Percentiles rank a stretch among this genome's conserved stretches.
Evolutionary conservation across 1,140 invertebrate species (phyloP).

Genomic region (Rhizoglyphus robini): DNA sequence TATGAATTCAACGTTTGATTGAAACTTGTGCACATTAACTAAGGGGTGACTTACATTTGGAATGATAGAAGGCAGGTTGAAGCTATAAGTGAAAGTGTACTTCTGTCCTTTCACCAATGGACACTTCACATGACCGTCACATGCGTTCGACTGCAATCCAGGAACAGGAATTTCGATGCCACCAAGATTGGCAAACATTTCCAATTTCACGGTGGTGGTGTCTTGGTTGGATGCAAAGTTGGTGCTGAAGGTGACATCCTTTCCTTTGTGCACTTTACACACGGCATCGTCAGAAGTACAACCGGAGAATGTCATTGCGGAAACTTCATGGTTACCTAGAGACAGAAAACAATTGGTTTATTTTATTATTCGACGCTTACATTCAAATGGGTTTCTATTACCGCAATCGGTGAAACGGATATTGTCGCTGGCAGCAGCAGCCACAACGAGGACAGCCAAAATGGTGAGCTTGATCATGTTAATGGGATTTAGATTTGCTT

Average conservation of each 20-base stretch:
- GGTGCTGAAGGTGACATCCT: not conserved
- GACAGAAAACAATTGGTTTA: too few species aligned
- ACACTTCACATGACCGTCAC: constrained; percentile 9
- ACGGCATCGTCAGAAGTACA: not conserved
- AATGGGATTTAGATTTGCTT: not conserved
- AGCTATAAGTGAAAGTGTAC: not conserved
- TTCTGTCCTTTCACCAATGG: constrained; percentile 9
- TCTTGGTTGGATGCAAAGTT: constrained; percentile 8
- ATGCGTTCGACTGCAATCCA: not conserved
- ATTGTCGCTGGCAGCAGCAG: not conserved
- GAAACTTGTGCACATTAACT: too few species aligned
- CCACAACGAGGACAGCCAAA: not conserved
- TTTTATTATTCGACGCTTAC: not conserved
- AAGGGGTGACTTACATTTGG: constrained; percentile 2
- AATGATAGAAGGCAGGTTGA: not conserved
- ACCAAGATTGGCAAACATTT: not conserved
- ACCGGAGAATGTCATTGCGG: not conserved
- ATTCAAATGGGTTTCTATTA: not conserved
- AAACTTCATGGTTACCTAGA: constrained; percentile 12
- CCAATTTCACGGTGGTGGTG: not conserved
- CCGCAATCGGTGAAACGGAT: constrained; percentile 12
- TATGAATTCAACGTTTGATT: not conserved
- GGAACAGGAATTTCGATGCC: constrained; percentile 13
- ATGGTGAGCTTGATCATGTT: not conserved
- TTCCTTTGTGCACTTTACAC: constrained; percentile 9